Conservation (phyloP, 2,797 vertebrate species). For the Numenius phaeopus region DNA sequence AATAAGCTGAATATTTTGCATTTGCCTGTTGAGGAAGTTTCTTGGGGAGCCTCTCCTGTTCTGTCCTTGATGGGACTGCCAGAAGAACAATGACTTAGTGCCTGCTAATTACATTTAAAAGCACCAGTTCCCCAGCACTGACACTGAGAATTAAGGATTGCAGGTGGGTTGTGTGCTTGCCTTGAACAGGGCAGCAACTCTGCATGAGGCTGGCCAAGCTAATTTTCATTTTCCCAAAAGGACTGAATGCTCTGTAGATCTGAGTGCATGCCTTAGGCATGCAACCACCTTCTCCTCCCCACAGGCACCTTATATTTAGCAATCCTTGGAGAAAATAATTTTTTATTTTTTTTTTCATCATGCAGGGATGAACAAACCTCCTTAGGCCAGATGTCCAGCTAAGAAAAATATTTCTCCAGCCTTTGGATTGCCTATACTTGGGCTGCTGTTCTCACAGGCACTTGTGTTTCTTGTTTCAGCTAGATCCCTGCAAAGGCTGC, state of each 20-base stretch:
- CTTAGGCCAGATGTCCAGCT: neutral
- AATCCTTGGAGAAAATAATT: neutral
- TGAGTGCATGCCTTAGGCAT: neutral
- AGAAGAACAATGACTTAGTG: neutral
- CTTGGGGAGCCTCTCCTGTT: neutral
- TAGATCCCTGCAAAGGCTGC: neutral
- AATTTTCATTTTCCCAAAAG: neutral
- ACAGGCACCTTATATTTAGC: neutral
- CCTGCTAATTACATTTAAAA: neutral
- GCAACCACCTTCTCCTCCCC: fast-evolving
- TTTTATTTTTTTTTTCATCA: neutral
- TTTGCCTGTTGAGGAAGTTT: neutral
- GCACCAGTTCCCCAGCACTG: neutral
- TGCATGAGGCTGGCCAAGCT: neutral
- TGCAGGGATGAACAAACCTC: neutral
- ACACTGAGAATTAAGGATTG: neutral
- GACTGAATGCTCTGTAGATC: neutral
- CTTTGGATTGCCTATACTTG: neutral
- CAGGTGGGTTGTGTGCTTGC: neutral
- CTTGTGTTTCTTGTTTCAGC: neutral
- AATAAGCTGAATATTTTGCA: neutral
- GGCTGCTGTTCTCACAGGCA: neutral
- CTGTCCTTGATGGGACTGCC: neutral
- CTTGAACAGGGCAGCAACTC: neutral
- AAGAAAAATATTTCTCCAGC: neutral